phyloP scores from a whole-genome alignment of 1,140 invertebrate species.

The Drosophila ercepeae region DNA sequence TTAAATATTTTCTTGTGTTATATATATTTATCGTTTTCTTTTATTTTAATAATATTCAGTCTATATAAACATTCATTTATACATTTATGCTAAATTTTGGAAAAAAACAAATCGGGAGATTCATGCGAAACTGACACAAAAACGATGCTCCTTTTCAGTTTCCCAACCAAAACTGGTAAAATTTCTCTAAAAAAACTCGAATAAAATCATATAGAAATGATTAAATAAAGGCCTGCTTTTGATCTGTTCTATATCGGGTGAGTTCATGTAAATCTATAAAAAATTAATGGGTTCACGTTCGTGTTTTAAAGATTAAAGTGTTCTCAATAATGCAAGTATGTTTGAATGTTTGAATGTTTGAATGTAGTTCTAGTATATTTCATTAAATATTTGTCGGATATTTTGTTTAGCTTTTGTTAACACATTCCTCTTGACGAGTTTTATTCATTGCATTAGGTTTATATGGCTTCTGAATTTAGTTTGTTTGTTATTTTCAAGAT shows the following conservation, averaged over 20 bases:
- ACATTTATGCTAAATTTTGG: conserved; percentile 68
- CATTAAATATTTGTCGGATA: conserved; percentile 55
- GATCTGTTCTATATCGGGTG: conserved; percentile 12
- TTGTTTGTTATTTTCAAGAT: conserved; percentile 26
- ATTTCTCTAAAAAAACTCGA: conserved; percentile 39
- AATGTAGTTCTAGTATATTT: conserved; percentile 31
- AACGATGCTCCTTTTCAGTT: conserved; percentile 62
- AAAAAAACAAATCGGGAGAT: conserved; percentile 42
- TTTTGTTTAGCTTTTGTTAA: conserved; percentile 70
- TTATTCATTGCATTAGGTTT: conserved; percentile 72
- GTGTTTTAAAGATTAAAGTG: conserved; percentile 5
- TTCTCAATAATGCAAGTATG: conserved; percentile 22
- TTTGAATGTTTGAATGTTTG: conserved; percentile 10
- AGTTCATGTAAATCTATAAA: conserved; percentile 75
- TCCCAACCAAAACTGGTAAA: conserved; percentile 56
- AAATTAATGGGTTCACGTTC: conserved; percentile 58
- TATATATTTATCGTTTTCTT: conserved; percentile 36
- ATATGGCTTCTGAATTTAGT: conserved; percentile 19
- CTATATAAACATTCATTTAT: conserved; percentile 82
- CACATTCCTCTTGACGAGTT: conserved; percentile 82
- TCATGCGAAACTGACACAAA: conserved; percentile 21
- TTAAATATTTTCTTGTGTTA: conserved; percentile 28
- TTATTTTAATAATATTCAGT: conserved; percentile 80
- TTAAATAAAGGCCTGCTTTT: conserved; percentile 14
- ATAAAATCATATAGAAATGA: background rate